phyloP scores from a whole-genome alignment of 92 coral and sea anemone species.

The Palythoa grandiflora region DNA sequence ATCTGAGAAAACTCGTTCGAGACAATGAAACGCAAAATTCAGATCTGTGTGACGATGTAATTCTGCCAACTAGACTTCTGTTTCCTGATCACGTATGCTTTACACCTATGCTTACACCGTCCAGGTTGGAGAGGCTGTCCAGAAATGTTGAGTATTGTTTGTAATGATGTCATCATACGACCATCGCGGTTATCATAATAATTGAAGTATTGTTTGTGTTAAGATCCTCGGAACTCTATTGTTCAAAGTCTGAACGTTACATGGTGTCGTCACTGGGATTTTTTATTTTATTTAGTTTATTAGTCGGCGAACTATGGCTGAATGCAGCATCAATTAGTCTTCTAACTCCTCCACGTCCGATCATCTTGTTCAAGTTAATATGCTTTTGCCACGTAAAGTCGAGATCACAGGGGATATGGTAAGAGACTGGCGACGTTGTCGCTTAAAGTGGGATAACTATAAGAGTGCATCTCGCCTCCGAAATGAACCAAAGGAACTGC shows the following conservation, averaged over 20 bases:
- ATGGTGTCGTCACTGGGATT: background rate
- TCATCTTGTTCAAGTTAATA: constrained; percentile 36
- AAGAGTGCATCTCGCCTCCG: constrained; percentile 48
- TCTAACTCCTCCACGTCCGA: background rate
- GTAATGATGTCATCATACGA: no score
- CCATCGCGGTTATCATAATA: no score
- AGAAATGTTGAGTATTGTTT: no score
- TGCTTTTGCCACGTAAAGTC: constrained; percentile 56
- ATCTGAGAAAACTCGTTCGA: no score
- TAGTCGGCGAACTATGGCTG: background rate
- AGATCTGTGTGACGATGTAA: no score
- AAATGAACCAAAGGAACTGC: constrained; percentile 29
- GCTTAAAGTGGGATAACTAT: constrained; percentile 51
- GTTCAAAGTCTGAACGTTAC: background rate
- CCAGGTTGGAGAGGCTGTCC: no score
- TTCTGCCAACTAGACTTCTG: no score
- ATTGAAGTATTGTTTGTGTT: background rate
- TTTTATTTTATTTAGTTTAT: no score
- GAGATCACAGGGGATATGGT: constrained; percentile 57
- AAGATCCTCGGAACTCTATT: background rate
- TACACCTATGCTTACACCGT: no score
- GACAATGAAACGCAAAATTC: no score
- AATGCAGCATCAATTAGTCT: background rate
- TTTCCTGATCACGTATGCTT: no score
- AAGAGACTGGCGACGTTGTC: constrained; percentile 54